Percentiles rank a stretch among this genome's conserved stretches.
phyloP scores from a whole-genome alignment of 2,113 vertebrate species.

The Asarcornis scutulata region DNA sequence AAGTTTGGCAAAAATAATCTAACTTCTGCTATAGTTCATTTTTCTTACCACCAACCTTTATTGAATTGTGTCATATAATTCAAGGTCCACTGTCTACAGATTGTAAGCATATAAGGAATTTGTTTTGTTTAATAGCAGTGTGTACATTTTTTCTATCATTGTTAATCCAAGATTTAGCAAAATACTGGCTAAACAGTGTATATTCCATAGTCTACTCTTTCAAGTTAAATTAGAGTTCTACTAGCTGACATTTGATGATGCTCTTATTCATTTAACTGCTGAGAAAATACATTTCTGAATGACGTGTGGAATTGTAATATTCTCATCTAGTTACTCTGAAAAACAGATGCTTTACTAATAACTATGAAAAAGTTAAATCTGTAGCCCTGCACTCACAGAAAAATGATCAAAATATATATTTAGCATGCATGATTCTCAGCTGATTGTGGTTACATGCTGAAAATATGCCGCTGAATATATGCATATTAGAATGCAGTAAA shows the following conservation, averaged over 20 bases:
- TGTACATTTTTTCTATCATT: not conserved
- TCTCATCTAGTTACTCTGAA: not conserved
- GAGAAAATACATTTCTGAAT: not conserved
- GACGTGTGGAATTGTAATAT: not conserved
- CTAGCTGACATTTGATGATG: not conserved
- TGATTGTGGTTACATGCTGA: not conserved
- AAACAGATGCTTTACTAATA: not conserved
- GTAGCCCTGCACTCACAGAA: not conserved
- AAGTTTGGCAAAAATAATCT: not conserved
- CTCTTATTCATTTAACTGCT: not conserved
- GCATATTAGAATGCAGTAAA: not conserved
- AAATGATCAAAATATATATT: not conserved
- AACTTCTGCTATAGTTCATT: not conserved
- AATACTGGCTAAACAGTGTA: not conserved
- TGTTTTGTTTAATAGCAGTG: not conserved
- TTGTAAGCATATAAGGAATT: not conserved
- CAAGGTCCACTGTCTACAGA: not conserved
- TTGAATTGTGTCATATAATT: not conserved
- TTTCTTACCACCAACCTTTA: not conserved
- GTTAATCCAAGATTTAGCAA: not conserved
- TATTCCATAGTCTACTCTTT: not conserved
- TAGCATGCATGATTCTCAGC: not conserved
- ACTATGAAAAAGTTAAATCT: not conserved
- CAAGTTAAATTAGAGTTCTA: not conserved
- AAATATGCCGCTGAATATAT: not conserved